Evolutionary conservation across 2,888 invertebrate genomes (phyloP), one percentile per base, ranked within the genome.

Genomic region (Lithosia quadra): DNA sequence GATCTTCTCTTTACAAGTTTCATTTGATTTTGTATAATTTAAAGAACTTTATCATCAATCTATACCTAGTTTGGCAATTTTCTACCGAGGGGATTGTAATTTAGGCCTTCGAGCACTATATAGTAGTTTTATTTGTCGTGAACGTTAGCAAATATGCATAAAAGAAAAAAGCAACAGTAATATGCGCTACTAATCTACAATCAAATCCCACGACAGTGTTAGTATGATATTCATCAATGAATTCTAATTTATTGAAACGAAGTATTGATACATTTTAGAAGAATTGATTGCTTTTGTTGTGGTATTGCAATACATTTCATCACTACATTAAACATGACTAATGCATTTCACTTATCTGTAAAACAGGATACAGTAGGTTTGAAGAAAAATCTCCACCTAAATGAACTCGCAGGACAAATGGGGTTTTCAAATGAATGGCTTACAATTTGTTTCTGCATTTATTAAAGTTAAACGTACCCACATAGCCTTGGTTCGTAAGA

Each of bases 401-500:
- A 58, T 58, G 18, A 58, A 58, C 58, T 58, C n/a, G 7, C 58
- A 10, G 34, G n/a, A 33, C 18, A 34, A 57, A 58, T 33, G 33
- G 18, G 28, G 9, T 9, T 7, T 33, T 28, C 15, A 33, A 39
- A 60, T 11, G 36, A 60, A 60, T 60, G 15, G 39, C 22, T 22
- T 22, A 15, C 36, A 11, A 60, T 60, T 60, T 60, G 34, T 60
- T 60, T n/a, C 13, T 24, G 11, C 36, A 15, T 39, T 60, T 39
- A 22, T 36, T 60, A 15, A 24, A 58, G 57, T 36, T 60, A 60
- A 36, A 8, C 28, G 55, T 18, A 58, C 33, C 15, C 33, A 34
- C 2, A 36, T 15, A 11, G 18, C 2, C 60, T 36, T 7, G 10
- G 24, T 60, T 36, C 10, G 7, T 24, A 60, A 22, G 5, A 60